These are phyloP conservation scores for Chrysolophus pictus DNA, from an alignment of 2,797 vertebrate genomes.

Conservation along the genomic window DNA sequence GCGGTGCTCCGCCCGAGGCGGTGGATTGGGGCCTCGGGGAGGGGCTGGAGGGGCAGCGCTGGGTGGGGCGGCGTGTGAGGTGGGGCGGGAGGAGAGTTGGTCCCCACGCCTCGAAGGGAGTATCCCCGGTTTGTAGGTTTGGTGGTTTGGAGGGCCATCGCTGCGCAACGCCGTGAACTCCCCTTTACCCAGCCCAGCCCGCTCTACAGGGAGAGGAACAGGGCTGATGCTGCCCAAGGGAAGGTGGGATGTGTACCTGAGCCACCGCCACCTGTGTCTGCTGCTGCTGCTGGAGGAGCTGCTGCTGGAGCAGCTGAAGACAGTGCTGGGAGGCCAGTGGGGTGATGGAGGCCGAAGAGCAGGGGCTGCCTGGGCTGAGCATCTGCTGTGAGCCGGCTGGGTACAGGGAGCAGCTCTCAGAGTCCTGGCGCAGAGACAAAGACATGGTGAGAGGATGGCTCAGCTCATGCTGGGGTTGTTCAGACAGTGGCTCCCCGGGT, in stretches of 20 bases:
- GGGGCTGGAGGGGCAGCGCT: background rate
- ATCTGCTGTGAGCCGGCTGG: conserved; percentile 73
- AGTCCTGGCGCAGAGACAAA: conserved; percentile 77
- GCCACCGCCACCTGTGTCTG: conserved; percentile 88
- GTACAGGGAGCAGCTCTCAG: conserved; percentile 78
- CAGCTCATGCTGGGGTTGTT: background rate
- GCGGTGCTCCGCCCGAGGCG: too few species aligned
- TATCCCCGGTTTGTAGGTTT: background rate
- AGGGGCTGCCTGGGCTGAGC: conserved; percentile 78
- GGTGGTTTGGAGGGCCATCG: background rate
- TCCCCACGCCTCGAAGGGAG: background rate
- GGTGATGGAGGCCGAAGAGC: conserved; percentile 78
- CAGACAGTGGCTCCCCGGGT: background rate
- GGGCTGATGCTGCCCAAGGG: background rate
- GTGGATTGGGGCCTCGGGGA: too few species aligned
- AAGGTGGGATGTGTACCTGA: conserved; percentile 73
- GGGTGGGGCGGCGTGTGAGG: background rate
- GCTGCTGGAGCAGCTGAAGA: conserved; percentile 88
- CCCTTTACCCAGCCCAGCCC: background rate
- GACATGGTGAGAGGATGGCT: background rate
- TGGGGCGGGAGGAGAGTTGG: background rate
- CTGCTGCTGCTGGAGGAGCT: conserved; percentile 90
- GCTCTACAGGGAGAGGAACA: background rate
- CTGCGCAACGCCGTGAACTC: too few species aligned
- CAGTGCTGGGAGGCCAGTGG: conserved; percentile 86